A percentile compares a stretch with the other conserved stretches of the same genome.
These are phyloP conservation scores for Branchellion lobata DNA, from an alignment of 2,888 invertebrate species.

Conservation along the genomic window DNA sequence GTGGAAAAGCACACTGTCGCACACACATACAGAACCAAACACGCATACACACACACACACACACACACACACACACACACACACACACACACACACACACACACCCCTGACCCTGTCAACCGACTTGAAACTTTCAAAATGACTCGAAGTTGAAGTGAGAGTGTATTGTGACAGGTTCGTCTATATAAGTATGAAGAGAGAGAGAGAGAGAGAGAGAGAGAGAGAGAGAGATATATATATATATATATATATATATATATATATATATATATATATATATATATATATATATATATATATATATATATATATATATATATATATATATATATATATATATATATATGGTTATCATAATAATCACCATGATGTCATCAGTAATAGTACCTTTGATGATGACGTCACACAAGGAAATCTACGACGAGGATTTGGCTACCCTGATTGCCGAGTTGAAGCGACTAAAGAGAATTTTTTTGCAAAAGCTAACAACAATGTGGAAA, in stretches of 20 bases:
- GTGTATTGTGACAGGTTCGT: too few species aligned
- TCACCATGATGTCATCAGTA: too few species aligned
- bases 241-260: slow-evolving; percentile 11
- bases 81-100: slow-evolving; percentile 10
- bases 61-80: slow-evolving; percentile 13
- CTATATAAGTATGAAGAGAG: too few species aligned
- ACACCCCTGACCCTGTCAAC: not conserved
- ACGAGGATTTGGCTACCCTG: not conserved
- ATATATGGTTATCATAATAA: not conserved
- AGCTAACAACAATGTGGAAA: not conserved
- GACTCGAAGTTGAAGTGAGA: not conserved
- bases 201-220: too few species aligned
- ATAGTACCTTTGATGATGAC: too few species aligned
- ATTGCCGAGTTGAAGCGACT: not conserved
- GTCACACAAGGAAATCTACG: not conserved
- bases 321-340: not conserved
- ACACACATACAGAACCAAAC: slow-evolving; percentile 11
- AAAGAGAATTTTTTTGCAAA: too few species aligned
- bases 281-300: slow-evolving; percentile 13
- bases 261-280: slow-evolving; percentile 27
- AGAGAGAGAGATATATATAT: too few species aligned
- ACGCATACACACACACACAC: slow-evolving; percentile 26
- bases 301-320: slow-evolving; percentile 15
- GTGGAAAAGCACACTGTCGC: not conserved
- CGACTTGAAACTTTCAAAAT: too few species aligned